These are phyloP conservation scores for Acronicta aceris DNA, from an alignment of 2,888 invertebrate species.

Conservation along the genomic window DNA sequence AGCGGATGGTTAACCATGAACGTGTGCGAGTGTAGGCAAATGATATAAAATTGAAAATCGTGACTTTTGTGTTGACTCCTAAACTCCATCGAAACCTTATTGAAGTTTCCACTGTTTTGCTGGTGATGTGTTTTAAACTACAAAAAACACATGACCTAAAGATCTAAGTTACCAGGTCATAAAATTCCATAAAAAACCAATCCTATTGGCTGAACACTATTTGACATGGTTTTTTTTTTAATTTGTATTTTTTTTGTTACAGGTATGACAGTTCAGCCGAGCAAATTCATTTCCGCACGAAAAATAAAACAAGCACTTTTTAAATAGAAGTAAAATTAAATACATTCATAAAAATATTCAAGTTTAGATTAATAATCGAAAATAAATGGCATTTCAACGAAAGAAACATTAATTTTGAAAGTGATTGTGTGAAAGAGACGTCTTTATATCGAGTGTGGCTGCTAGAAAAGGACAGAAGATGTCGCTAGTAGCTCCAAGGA, in stretches of 20 bases:
- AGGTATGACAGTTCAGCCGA: conserved; percentile 46
- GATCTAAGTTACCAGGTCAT: too few species aligned
- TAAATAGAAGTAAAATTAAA: conserved; percentile 25
- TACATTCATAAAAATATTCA: conserved; percentile 1
- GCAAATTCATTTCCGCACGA: conserved; percentile 24
- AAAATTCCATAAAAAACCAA: too few species aligned
- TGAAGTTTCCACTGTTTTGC: too few species aligned
- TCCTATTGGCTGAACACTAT: too few species aligned
- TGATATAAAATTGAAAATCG: too few species aligned
- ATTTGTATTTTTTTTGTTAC: conserved; percentile 35
- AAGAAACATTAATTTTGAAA: conserved; percentile 6
- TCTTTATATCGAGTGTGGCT: conserved; percentile 58
- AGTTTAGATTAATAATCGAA: conserved; percentile 14
- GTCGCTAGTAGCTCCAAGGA: conserved; percentile 83
- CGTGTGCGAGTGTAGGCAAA: too few species aligned
- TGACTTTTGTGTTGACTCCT: too few species aligned
- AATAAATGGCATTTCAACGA: conserved; percentile 42
- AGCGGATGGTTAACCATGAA: too few species aligned
- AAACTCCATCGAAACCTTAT: too few species aligned
- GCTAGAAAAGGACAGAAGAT: conserved; percentile 66
- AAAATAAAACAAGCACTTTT: conserved; percentile 18
- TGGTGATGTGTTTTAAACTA: too few species aligned
- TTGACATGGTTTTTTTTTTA: too few species aligned
- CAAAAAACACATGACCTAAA: too few species aligned
- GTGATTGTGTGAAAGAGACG: conserved; percentile 35